These are phyloP conservation scores for Heliangelus exortis DNA, from an alignment of 2,797 vertebrate species.

Conservation along the genomic window DNA sequence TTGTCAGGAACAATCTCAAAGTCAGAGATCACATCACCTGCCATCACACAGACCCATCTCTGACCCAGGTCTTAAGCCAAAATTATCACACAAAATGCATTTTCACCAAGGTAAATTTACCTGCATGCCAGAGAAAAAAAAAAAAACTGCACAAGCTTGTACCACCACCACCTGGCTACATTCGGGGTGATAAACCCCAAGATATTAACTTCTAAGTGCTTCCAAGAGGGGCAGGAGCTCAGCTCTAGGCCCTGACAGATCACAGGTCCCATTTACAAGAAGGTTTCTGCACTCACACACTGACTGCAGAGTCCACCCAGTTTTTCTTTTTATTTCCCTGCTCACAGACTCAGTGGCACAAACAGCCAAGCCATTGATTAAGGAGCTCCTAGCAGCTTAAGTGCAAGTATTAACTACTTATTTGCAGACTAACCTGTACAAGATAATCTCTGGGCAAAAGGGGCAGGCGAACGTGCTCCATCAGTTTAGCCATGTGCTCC, in stretches of 20 bases:
- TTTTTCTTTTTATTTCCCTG: not conserved
- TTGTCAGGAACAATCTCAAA: not conserved
- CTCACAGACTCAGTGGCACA: not conserved
- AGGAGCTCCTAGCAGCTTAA: not conserved
- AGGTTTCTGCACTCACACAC: not conserved
- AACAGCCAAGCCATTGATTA: not conserved
- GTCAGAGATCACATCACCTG: not conserved
- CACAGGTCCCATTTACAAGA: not conserved
- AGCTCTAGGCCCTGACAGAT: not conserved
- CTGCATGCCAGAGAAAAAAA: not conserved
- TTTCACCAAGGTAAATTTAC: not conserved
- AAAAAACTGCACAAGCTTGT: not conserved
- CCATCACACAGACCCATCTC: not conserved
- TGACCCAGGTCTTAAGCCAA: not conserved
- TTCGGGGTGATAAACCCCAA: not conserved
- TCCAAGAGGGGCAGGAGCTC: not conserved
- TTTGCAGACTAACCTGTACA: slow-evolving; percentile 86
- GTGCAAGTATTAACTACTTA: not conserved
- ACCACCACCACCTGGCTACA: not conserved
- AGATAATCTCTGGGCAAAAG: slow-evolving; percentile 93
- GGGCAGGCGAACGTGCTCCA: slow-evolving; percentile 95
- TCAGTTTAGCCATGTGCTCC: slow-evolving; percentile 93
- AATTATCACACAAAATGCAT: not conserved
- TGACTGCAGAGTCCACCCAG: not conserved
- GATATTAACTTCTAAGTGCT: not conserved